Conservation (phyloP, 2,113 vertebrate genomes). For the Henicopernis longicauda region DNA sequence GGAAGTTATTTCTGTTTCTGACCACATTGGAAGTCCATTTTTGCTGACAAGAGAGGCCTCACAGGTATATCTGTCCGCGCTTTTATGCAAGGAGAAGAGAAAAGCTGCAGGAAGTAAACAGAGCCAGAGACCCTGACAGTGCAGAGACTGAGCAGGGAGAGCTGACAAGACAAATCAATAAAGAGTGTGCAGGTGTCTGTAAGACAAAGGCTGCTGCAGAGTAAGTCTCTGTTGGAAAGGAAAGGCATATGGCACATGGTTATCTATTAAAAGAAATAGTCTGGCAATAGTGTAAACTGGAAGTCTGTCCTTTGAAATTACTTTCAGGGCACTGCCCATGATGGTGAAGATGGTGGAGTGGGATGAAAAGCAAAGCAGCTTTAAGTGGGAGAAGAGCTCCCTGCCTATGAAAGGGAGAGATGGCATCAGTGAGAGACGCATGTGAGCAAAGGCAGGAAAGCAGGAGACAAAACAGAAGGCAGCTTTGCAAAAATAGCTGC, state of each 20-base stretch:
- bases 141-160: background rate
- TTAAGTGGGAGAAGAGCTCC: background rate
- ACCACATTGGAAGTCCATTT: background rate
- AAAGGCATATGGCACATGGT: background rate
- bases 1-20: background rate
- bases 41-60: background rate
- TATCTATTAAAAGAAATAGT: background rate
- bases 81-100: background rate
- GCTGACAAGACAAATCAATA: background rate
- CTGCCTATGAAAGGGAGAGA: background rate
- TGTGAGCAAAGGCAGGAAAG: background rate
- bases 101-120: background rate
- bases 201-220: constrained; percentile 5
- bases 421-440: background rate
- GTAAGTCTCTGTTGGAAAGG: background rate
- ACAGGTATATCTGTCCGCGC: background rate
- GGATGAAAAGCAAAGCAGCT: background rate
- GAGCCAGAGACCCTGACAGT: background rate
- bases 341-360: background rate
- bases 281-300: background rate
- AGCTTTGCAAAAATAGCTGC: constrained; percentile 24
- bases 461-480: constrained; percentile 30
- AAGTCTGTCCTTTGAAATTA: background rate
- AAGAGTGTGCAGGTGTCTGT: background rate
- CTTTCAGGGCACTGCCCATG: background rate